phyloP scores from a whole-genome alignment of 2,797 vertebrate genomes.

The Danio albolineatus region DNA sequence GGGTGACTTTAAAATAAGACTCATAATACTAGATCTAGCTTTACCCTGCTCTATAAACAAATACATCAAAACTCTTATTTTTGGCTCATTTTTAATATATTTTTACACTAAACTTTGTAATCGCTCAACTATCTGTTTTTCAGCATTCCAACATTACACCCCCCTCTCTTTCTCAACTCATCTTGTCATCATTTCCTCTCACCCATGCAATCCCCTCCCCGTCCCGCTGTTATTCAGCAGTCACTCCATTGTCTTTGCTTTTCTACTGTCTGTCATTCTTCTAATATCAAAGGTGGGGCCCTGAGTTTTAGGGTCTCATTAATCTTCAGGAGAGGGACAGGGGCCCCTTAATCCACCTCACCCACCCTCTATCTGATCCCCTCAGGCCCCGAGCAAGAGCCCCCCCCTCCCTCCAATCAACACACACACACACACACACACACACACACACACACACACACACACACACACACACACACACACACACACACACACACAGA shows the following conservation, averaged over 20 bases:
- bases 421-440: slow-evolving; percentile 24
- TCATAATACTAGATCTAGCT: too few species aligned
- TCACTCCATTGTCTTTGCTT: slow-evolving; percentile 46
- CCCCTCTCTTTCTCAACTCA: slow-evolving; percentile 18
- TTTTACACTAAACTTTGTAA: not conserved
- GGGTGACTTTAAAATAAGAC: too few species aligned
- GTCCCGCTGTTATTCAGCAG: slow-evolving; percentile 32
- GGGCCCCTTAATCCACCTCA: slow-evolving; percentile 67
- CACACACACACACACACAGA: slow-evolving; percentile 16
- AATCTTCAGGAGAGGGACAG: slow-evolving; percentile 64
- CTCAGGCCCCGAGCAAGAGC: slow-evolving; percentile 51
- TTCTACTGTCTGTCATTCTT: slow-evolving; percentile 58
- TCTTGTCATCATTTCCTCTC: slow-evolving; percentile 51
- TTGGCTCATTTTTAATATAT: not conserved
- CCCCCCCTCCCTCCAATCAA: slow-evolving; percentile 40
- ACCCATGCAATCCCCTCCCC: slow-evolving; percentile 25
- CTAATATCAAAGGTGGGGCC: slow-evolving; percentile 61
- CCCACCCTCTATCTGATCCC: slow-evolving; percentile 55
- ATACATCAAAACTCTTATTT: not conserved
- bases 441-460: slow-evolving; percentile 29
- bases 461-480: too few species aligned
- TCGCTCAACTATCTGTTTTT: not conserved
- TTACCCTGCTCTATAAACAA: not conserved
- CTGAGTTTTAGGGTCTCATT: slow-evolving; percentile 65
- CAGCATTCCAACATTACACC: not conserved